phyloP scores from a whole-genome alignment of 2,113 vertebrate species.

The Nicator chloris region DNA sequence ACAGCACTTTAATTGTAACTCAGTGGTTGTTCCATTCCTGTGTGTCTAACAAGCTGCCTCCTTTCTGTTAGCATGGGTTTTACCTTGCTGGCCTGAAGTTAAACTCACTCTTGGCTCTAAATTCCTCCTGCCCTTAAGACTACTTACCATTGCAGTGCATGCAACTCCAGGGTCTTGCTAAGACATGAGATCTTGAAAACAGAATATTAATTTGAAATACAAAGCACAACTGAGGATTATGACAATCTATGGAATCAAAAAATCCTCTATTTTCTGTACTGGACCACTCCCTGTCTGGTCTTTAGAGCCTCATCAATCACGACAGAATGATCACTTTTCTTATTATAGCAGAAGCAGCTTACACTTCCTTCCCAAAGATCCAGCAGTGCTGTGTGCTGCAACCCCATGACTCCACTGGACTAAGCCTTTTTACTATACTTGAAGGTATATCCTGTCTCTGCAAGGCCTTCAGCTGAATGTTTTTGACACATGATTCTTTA shows the following conservation, averaged over 20 bases:
- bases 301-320: background rate
- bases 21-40: background rate
- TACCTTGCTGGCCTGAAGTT: background rate
- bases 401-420: background rate
- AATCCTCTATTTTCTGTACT: background rate
- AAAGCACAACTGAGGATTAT: background rate
- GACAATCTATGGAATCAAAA: background rate
- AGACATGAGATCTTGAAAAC: background rate
- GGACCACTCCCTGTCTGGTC: background rate
- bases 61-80: background rate
- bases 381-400: background rate
- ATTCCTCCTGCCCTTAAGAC: background rate
- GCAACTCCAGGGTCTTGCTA: background rate
- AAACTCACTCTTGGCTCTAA: background rate
- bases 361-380: background rate
- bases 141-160: accelerated
- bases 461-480: background rate
- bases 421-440: background rate
- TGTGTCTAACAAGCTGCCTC: background rate
- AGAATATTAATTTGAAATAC: background rate
- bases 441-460: background rate
- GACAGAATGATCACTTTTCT: background rate
- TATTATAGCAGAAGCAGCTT: background rate
- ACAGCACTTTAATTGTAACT: background rate
- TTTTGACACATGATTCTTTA: background rate